A percentile compares a stretch with the other conserved stretches of the same genome.
phyloP scores from a whole-genome alignment of 2,888 invertebrate genomes.

The Dorcus parallelipipedus region DNA sequence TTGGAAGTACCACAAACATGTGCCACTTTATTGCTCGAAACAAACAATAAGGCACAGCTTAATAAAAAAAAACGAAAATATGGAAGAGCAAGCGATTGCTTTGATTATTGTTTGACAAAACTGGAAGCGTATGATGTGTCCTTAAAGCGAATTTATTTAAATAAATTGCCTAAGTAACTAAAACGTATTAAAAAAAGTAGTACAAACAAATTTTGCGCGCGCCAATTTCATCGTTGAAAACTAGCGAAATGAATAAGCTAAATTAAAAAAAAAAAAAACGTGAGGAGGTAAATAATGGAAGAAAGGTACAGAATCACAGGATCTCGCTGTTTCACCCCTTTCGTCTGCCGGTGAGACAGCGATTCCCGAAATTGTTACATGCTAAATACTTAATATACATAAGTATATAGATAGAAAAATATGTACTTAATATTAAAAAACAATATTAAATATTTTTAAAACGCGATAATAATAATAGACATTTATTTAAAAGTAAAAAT shows the following conservation, averaged over 20 bases:
- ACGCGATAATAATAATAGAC: conserved; percentile 25
- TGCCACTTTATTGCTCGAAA: conserved; percentile 36
- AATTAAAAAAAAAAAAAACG: conserved; percentile 7
- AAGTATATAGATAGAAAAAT: conserved; percentile 19
- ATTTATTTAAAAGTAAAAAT: conserved; percentile 37
- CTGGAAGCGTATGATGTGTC: conserved; percentile 10
- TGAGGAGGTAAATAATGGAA: conserved; percentile 20
- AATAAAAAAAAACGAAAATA: conserved; percentile 7
- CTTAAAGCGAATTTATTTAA: conserved; percentile 48
- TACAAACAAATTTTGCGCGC: conserved; percentile 18
- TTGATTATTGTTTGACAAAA: background rate
- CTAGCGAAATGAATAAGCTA: no score
- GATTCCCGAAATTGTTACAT: background rate
- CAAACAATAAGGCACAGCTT: conserved; percentile 42
- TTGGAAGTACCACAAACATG: conserved; percentile 28
- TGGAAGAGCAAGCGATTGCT: background rate
- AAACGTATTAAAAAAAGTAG: conserved; percentile 16
- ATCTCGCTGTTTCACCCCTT: conserved; percentile 24
- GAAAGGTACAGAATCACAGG: conserved; percentile 21
- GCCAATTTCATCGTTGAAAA: background rate
- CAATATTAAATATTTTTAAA: conserved; percentile 38
- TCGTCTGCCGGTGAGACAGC: no score
- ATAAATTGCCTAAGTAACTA: conserved; percentile 49
- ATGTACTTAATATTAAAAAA: conserved; percentile 38
- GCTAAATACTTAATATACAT: conserved; percentile 24